phyloP scores from a whole-genome alignment of 2,113 vertebrate species.

The Cottus gobio region DNA sequence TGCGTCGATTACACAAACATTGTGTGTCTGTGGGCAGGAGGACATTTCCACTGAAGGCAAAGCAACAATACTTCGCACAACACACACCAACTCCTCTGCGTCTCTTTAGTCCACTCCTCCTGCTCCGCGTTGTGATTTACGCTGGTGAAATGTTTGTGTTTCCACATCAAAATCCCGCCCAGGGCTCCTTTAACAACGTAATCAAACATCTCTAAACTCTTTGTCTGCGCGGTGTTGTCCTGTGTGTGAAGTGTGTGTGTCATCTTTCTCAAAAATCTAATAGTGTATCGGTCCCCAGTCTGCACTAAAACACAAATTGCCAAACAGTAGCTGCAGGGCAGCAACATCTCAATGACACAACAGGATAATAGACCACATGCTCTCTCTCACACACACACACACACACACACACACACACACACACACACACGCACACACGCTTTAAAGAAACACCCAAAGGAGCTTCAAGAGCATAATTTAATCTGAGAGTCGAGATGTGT shows the following conservation, averaged over 20 bases:
- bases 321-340: constrained; percentile 23
- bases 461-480: constrained; percentile 25
- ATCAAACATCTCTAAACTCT: constrained; percentile 38
- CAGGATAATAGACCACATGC: background rate
- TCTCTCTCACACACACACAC: background rate
- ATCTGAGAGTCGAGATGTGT: constrained; percentile 1
- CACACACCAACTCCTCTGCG: constrained; percentile 15
- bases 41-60: constrained; percentile 10
- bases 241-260: background rate
- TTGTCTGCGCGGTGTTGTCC: background rate
- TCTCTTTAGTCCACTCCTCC: constrained; percentile 13
- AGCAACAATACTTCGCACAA: background rate
- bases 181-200: constrained; percentile 25
- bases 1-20: background rate
- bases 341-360: constrained; percentile 27
- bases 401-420: no score
- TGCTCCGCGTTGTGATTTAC: constrained; percentile 31
- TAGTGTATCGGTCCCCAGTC: background rate
- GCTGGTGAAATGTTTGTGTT: constrained; percentile 22
- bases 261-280: background rate
- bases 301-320: constrained; percentile 15
- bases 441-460: constrained; percentile 21
- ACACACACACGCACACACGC: background rate
- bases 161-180: constrained; percentile 18
- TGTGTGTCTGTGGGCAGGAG: background rate